These are phyloP conservation scores for Cantharis lateralis DNA, from an alignment of 2,888 invertebrate species.

Conservation along the genomic window DNA sequence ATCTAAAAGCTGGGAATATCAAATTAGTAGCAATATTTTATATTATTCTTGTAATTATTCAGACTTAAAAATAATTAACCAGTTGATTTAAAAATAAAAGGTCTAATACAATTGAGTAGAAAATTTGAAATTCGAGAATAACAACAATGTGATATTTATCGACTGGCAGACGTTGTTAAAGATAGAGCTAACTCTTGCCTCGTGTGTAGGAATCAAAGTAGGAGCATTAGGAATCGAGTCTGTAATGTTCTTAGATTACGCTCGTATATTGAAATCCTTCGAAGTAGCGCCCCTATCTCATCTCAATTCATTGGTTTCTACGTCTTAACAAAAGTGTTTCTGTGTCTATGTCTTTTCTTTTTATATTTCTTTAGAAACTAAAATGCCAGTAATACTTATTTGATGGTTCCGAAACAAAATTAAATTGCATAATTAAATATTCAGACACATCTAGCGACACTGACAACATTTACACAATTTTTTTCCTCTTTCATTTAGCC, in stretches of 20 bases:
- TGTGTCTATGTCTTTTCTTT: slow-evolving; percentile 17
- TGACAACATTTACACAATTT: not conserved
- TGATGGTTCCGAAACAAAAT: not conserved
- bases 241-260: slow-evolving; percentile 44
- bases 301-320: slow-evolving; percentile 46
- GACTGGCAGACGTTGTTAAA: slow-evolving; percentile 24
- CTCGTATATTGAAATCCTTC: slow-evolving; percentile 39
- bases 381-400: not conserved
- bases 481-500: not conserved
- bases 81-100: not conserved
- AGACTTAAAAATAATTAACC: not conserved
- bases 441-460: not conserved
- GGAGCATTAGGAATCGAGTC: slow-evolving; percentile 43
- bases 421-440: not conserved
- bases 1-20: too few relatives aligned
- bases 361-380: not conserved
- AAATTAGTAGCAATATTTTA: too few relatives aligned
- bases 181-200: slow-evolving; percentile 36
- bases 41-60: too few relatives aligned
- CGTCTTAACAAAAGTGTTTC: slow-evolving; percentile 42
- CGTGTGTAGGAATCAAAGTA: slow-evolving; percentile 43
- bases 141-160: slow-evolving; percentile 26
- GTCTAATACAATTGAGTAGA: not conserved
- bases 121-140: slow-evolving; percentile 10
- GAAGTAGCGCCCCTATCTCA: slow-evolving; percentile 38